These are phyloP conservation scores for Daktulosphaira vitifoliae DNA, from an alignment of 1,140 invertebrate genomes.

Conservation along the genomic window DNA sequence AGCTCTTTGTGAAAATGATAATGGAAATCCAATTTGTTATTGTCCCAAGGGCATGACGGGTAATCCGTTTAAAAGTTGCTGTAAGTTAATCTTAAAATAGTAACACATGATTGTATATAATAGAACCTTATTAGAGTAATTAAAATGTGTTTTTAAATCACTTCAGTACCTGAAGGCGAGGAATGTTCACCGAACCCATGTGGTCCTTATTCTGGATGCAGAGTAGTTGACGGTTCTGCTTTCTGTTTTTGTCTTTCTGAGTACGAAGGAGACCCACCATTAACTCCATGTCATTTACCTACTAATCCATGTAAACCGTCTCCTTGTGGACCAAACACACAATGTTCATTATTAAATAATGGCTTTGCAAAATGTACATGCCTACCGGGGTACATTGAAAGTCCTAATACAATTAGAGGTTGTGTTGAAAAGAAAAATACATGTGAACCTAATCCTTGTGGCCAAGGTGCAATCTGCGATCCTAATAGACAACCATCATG, in stretches of 20 bases:
- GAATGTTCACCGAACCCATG: conserved; percentile 75
- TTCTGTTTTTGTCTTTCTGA: conserved; percentile 78
- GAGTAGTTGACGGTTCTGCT: conserved; percentile 58
- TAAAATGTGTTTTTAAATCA: neutral
- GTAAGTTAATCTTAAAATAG: conserved; percentile 53
- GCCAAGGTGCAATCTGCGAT: conserved; percentile 67
- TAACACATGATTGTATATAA: neutral
- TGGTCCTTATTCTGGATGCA: conserved; percentile 70
- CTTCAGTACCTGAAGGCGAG: conserved; percentile 73
- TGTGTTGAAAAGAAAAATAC: conserved; percentile 66
- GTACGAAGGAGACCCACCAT: conserved; percentile 76
- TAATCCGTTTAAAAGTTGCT: conserved; percentile 84
- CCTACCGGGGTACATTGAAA: conserved; percentile 69
- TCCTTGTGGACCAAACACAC: conserved; percentile 79
- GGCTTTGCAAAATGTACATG: conserved; percentile 82
- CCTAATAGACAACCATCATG: conserved; percentile 64
- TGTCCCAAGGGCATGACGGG: conserved; percentile 82
- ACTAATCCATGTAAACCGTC: conserved; percentile 71
- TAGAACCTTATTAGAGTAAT: no score
- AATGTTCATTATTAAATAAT: conserved; percentile 68
- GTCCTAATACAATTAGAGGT: conserved; percentile 75
- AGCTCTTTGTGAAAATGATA: conserved; percentile 74
- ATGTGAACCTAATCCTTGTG: conserved; percentile 74
- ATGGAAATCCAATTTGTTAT: conserved; percentile 77
- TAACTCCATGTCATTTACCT: conserved; percentile 54